phyloP scores from a whole-genome alignment of 2,113 vertebrate species.

The Chroicocephalus ridibundus region DNA sequence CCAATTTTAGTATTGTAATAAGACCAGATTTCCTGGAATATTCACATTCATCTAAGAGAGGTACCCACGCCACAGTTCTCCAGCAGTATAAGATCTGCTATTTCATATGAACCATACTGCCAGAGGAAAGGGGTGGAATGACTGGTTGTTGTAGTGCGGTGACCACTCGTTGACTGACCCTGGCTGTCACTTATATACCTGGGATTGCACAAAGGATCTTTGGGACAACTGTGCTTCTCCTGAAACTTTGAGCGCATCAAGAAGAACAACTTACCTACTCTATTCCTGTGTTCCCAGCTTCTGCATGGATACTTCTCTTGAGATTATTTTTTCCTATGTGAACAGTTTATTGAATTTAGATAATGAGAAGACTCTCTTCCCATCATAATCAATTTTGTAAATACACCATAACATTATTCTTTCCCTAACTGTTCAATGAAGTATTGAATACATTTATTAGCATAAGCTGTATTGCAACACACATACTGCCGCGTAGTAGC shows the following conservation, averaged over 20 bases:
- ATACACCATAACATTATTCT: neutral
- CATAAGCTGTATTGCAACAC: neutral
- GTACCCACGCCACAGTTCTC: neutral
- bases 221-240: neutral
- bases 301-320: neutral
- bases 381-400: neutral
- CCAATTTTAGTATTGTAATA: neutral
- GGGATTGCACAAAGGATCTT: neutral
- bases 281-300: neutral
- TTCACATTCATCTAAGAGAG: neutral
- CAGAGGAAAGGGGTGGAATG: neutral
- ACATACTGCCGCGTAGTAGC: accelerated
- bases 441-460: neutral
- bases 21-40: neutral
- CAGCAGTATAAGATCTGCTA: neutral
- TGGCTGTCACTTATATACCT: neutral
- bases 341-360: neutral
- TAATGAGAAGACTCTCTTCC: neutral
- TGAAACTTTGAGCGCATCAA: neutral
- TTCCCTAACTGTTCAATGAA: neutral
- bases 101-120: neutral
- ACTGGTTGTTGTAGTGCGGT: neutral
- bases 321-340: neutral
- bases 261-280: neutral
- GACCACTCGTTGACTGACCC: neutral